Conservation (phyloP, 2,888 invertebrate genomes). For the Spodoptera picta region DNA sequence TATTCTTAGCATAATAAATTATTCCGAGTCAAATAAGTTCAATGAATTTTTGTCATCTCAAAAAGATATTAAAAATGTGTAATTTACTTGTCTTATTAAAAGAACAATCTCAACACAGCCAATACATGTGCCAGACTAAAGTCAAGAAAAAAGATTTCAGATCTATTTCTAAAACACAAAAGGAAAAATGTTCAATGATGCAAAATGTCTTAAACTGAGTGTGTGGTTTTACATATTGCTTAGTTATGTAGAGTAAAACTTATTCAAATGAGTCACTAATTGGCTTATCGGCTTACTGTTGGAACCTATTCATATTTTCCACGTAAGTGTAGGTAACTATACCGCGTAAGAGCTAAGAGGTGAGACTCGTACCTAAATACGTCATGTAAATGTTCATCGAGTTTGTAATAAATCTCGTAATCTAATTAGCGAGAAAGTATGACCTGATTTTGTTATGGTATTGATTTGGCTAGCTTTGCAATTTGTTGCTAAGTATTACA, state of each 20-base stretch:
- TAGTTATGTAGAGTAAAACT: constrained; percentile 11
- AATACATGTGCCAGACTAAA: too few relatives aligned
- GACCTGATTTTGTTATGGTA: constrained; percentile 21
- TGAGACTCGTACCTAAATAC: constrained; percentile 4
- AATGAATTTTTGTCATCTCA: too few relatives aligned
- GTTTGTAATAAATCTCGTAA: constrained; percentile 32
- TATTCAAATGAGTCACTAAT: constrained; percentile 55
- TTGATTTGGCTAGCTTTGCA: constrained; percentile 12
- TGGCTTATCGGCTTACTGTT: constrained; percentile 60
- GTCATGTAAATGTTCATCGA: constrained; percentile 27
- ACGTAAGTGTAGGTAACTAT: constrained; percentile 15
- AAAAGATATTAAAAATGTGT: too few relatives aligned
- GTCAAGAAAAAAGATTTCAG: too few relatives aligned
- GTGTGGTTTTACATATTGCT: neutral
- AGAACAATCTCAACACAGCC: too few relatives aligned
- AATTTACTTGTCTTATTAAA: too few relatives aligned
- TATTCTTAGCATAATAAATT: too few relatives aligned
- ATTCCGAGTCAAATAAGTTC: too few relatives aligned
- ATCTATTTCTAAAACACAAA: too few relatives aligned
- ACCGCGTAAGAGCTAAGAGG: constrained; percentile 27
- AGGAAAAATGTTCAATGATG: too few relatives aligned
- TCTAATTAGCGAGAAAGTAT: constrained; percentile 31
- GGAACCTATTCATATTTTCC: constrained; percentile 43
- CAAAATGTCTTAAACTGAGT: too few relatives aligned
- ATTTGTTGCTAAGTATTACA: neutral